phyloP scores from a whole-genome alignment of 1,140 invertebrate genomes.

The Drosophila repleta region DNA sequence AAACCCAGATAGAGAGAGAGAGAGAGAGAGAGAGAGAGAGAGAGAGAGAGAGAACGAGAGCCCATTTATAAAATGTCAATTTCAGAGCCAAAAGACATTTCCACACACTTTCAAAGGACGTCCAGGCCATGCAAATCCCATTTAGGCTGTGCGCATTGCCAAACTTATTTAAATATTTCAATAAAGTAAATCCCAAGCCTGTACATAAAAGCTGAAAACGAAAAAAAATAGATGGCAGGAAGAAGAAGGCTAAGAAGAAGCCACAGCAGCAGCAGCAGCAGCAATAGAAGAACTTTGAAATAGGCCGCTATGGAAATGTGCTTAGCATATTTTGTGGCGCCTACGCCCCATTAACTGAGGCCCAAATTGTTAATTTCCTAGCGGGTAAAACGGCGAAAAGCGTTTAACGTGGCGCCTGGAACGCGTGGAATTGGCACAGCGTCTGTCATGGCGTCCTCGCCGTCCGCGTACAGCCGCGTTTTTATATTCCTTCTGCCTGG shows the following conservation, averaged over 20 bases:
- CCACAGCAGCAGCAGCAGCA: background rate
- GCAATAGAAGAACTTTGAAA: constrained; percentile 50
- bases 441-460: constrained; percentile 62
- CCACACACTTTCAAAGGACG: constrained; percentile 52
- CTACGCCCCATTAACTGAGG: constrained; percentile 44
- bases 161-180: constrained; percentile 84
- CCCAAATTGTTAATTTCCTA: constrained; percentile 72
- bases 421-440: constrained; percentile 63
- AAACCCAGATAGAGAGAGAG: background rate
- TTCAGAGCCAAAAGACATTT: constrained; percentile 59
- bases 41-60: constrained; percentile 27
- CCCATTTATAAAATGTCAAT: constrained; percentile 83
- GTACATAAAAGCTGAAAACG: constrained; percentile 39
- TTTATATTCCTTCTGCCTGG: constrained; percentile 31
- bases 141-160: constrained; percentile 81
- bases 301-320: constrained; percentile 58
- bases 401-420: constrained; percentile 42
- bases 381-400: constrained; percentile 33
- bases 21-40: background rate
- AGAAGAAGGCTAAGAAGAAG: constrained; percentile 3
- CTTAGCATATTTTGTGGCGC: constrained; percentile 62
- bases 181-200: constrained; percentile 80
- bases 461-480: constrained; percentile 35
- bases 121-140: constrained; percentile 65
- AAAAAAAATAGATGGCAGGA: constrained; percentile 25